Percentiles rank a stretch among this genome's conserved stretches.
These are phyloP conservation scores for Stigmatopora argus DNA, from an alignment of 2,113 vertebrate species.

Conservation along the genomic window DNA sequence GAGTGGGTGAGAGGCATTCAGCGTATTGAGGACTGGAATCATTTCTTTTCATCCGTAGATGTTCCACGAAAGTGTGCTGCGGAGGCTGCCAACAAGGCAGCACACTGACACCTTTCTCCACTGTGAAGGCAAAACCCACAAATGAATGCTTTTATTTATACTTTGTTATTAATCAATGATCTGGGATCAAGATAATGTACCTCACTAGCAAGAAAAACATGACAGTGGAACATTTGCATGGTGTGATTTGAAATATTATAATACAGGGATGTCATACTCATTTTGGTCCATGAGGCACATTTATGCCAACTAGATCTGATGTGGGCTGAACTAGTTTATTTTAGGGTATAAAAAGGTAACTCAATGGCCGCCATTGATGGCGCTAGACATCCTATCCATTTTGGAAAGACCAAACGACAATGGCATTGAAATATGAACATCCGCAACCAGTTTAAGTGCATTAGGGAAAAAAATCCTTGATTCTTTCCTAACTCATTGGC, in stretches of 20 bases:
- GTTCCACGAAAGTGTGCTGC: conserved; percentile 4
- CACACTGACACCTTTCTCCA: neutral
- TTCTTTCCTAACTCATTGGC: no score
- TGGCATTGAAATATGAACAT: no score
- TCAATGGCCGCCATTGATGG: no score
- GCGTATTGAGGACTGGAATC: neutral
- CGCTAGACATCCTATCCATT: no score
- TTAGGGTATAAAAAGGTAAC: no score
- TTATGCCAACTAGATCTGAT: no score
- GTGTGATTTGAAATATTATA: neutral
- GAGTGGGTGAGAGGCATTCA: conserved; percentile 4
- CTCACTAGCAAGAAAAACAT: neutral
- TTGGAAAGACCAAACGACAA: no score
- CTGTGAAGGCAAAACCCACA: conserved; percentile 15
- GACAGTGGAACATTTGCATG: neutral
- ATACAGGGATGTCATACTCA: no score
- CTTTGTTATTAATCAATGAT: conserved; percentile 39
- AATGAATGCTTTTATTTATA: conserved; percentile 6
- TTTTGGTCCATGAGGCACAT: no score
- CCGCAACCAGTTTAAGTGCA: no score
- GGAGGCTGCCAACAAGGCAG: neutral
- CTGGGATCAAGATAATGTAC: conserved; percentile 1
- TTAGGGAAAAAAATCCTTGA: no score
- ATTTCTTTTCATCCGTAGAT: conserved; percentile 3
- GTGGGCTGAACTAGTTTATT: no score